phyloP scores from a whole-genome alignment of 2,888 invertebrate species.

The Miltochrista miniata region DNA sequence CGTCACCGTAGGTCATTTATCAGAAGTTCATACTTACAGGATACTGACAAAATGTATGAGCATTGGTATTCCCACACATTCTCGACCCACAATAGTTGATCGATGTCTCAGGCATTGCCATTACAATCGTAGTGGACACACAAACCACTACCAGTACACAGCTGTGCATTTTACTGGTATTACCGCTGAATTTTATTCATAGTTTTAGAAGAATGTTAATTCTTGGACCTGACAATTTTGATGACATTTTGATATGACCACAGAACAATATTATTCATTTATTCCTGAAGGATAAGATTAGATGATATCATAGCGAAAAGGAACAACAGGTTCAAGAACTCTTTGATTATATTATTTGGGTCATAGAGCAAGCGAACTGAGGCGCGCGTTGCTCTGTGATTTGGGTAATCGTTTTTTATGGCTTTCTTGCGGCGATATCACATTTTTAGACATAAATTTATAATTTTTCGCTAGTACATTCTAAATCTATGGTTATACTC shows the following conservation, averaged over 20 bases:
- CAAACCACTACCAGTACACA: conserved; percentile 26
- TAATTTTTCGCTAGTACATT: too few relatives aligned
- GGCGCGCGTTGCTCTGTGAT: too few relatives aligned
- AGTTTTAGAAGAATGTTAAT: conserved; percentile 23
- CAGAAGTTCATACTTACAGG: conserved; percentile 47
- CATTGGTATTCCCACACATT: conserved; percentile 61
- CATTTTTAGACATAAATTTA: too few relatives aligned
- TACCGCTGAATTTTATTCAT: conserved; percentile 48
- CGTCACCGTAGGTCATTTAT: not conserved
- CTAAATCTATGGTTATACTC: too few relatives aligned
- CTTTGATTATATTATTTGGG: too few relatives aligned
- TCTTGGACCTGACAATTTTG: conserved; percentile 2
- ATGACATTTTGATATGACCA: conserved; percentile 1
- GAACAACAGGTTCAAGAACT: too few relatives aligned
- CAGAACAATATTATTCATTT: not conserved
- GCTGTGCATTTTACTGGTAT: conserved; percentile 45
- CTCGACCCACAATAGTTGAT: conserved; percentile 67
- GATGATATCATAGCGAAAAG: too few relatives aligned
- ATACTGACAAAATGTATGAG: conserved; percentile 69
- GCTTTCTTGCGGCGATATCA: too few relatives aligned
- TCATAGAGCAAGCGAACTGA: too few relatives aligned
- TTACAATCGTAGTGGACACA: conserved; percentile 9
- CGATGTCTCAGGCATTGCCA: conserved; percentile 10
- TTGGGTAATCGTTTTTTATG: too few relatives aligned
- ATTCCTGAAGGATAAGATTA: too few relatives aligned